Base-by-base conservation (phyloP, 2,113 vertebrate species). In the Lepidothrix coronata region DNA sequence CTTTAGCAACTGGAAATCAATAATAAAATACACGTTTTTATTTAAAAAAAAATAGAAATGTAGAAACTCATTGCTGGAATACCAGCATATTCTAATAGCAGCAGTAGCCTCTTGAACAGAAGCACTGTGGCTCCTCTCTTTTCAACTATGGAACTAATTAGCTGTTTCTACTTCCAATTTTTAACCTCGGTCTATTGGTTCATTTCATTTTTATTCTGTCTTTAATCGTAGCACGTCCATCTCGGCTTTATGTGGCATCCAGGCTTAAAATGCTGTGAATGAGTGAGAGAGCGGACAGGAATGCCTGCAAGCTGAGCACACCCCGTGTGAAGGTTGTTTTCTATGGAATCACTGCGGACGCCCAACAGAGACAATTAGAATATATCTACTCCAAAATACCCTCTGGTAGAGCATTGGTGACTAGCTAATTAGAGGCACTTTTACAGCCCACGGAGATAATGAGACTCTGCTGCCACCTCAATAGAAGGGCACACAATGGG, bases 291-390 rank as follows among this genome's bases (percentile, higher is more conserved):
- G 90, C 81, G 87, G 93, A 73, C 68, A 93, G 96, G 85, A 95
- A 96, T 95, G 89, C 91, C 93, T 94, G 58, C 91, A 96, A 95
- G 93, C 96, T 96, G 95, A 95, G 95, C 84, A 58, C 74, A 81
- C 92, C 62, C 94, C 68, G 70, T 93, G 74, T 91, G 94, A 96
- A 96, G 84, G 93, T 96, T 97, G 96, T 95, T 96, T 93, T 97
- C 96, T 97, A 93, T 96, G 96, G 95, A 97, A 96, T 96, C 85
- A 9, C 89, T 91, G 93, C 58, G 85, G 95, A 76, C 74, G 85
- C 85, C 96, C 97, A 96, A 18, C 96, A 96, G 97, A 97, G 97
- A 97, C 96, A 97, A 97, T 97, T 97, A 96, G 94, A 97, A 93
- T 96, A 95, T 95, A 97, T 96, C 89, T 88, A 91, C 92, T 97